Conservation (phyloP, 2,113 vertebrate species). For the Mobula birostris region DNA sequence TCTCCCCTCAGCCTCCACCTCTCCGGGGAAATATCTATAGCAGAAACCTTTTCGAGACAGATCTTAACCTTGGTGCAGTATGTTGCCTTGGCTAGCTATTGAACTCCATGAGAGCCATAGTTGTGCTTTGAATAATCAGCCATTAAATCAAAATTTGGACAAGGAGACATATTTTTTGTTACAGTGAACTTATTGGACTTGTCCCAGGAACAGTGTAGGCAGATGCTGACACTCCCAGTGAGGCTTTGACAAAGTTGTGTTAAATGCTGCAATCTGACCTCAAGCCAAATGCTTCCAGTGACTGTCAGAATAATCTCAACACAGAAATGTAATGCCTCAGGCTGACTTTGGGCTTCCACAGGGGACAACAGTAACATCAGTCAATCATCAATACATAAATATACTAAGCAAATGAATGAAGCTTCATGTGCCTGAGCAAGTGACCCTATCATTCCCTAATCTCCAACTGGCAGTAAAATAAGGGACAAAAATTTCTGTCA, state of each 20-base stretch:
- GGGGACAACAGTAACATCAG: not conserved
- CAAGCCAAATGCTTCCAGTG: not conserved
- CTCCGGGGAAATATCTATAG: not conserved
- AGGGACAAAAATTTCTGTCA: not conserved
- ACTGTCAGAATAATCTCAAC: not conserved
- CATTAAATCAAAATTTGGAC: conserved; percentile 14
- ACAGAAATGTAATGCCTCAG: not conserved
- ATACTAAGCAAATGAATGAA: not conserved
- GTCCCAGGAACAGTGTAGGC: not conserved
- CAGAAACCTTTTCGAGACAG: not conserved
- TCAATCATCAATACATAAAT: not conserved
- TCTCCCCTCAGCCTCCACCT: too few species aligned
- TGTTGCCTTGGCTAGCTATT: not conserved
- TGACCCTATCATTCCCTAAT: not conserved
- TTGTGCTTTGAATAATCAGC: not conserved
- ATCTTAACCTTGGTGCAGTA: not conserved
- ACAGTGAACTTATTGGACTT: not conserved
- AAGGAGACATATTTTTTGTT: not conserved
- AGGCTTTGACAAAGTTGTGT: not conserved
- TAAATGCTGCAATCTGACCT: not conserved
- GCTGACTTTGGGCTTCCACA: not conserved
- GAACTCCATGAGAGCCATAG: not conserved
- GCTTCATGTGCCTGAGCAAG: not conserved
- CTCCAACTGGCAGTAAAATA: not conserved
- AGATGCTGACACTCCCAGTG: not conserved